Base-by-base conservation (phyloP, 53 echinoderm and acorn worm genomes). In the Paracentrotus lividus region DNA sequence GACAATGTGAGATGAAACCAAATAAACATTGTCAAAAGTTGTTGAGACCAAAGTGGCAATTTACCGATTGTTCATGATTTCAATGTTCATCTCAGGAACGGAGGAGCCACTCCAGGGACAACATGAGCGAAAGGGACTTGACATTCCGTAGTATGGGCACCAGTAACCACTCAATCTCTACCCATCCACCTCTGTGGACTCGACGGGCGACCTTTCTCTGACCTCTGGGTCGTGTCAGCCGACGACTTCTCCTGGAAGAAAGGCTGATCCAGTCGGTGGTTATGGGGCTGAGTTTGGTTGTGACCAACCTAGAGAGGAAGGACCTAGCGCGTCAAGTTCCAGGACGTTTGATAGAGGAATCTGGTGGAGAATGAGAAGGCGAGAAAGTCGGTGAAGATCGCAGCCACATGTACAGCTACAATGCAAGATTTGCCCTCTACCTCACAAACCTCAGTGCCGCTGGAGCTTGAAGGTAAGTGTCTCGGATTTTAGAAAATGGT, bases 401-500 rank as follows among this genome's bases (percentile, higher is more conserved):
- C 13, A 94, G 94, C 33, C 94, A 94, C 44, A 96, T 96, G 96
- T 99, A 92, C 88, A 91, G 88, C 26, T 99, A 97, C 95, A 85
- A 96, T 29, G 93, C 96, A 53, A 91, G 86, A 49, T 97, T 99
- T 85, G 93, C 93, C 26, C 95, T 99, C 81, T 96, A 95, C 29
- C 88, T 99, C 20, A 95, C 94, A 75, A n/a, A 94, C 99, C 36
- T 96, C 97, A 0, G 99, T 99, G 8, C 97, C 99, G n/a, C 78
- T 99, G 49, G 94, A 93, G 59, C 56, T 99, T 51, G 93, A 96
- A 93, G 99, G 99, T 99, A 66, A 89, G 44, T 65, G 13, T 55
- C n/a, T n/a, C n/a, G n/a, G n/a, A n/a, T n/a, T n/a, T n/a, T n/a
- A n/a, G n/a, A n/a, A n/a, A n/a, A n/a, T n/a, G n/a, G n/a, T n/a